Conservation (phyloP, 2,113 vertebrate genomes). For the Cochlearius cochlearius region DNA sequence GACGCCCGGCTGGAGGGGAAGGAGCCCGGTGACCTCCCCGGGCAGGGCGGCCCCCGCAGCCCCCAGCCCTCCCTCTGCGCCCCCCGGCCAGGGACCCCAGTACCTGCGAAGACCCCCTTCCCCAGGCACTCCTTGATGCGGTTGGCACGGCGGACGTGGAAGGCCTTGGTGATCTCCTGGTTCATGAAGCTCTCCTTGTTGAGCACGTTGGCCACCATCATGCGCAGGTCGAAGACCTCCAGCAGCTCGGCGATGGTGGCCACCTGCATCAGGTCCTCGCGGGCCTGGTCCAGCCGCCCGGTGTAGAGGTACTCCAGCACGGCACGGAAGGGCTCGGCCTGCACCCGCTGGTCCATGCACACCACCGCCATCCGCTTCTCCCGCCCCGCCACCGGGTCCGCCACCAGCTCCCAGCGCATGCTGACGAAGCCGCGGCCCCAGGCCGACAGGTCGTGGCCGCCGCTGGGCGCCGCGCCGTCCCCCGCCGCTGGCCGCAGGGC, state of each 20-base stretch:
- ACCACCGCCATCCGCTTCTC: slow-evolving; percentile 82
- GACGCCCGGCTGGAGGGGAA: background rate
- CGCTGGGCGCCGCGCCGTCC: background rate
- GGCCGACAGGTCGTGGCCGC: slow-evolving; percentile 68
- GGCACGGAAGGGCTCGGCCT: slow-evolving; percentile 57
- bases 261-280: slow-evolving; percentile 84
- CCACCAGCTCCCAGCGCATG: slow-evolving; percentile 77
- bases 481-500: background rate
- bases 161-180: slow-evolving; percentile 93
- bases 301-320: slow-evolving; percentile 90
- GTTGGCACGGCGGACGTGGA: slow-evolving; percentile 90
- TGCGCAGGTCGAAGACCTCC: slow-evolving; percentile 89
- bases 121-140: slow-evolving; percentile 89
- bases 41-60: background rate
- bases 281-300: slow-evolving; percentile 79
- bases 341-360: slow-evolving; percentile 81
- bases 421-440: slow-evolving; percentile 87
- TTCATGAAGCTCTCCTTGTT: slow-evolving; percentile 95
- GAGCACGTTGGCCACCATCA: slow-evolving; percentile 91
- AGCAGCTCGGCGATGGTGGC: slow-evolving; percentile 87
- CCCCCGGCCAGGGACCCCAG: background rate
- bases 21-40: rapidly evolving
- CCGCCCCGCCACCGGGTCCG: slow-evolving; percentile 78
- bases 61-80: background rate
- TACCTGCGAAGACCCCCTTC: slow-evolving; percentile 88